Conservation (phyloP, 2,113 vertebrate genomes). For the Elephas maximus region DNA sequence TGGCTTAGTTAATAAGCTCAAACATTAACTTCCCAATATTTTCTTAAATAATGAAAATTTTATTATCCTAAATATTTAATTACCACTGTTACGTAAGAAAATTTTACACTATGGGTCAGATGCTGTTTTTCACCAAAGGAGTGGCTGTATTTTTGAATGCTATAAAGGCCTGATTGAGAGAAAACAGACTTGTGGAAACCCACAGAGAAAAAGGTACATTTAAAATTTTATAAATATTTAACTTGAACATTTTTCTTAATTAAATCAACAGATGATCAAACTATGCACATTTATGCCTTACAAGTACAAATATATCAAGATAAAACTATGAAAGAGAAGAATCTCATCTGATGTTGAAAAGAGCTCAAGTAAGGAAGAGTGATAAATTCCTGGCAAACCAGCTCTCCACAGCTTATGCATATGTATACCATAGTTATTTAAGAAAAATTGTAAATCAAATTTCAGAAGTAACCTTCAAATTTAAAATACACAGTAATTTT, state of each 20-base stretch:
- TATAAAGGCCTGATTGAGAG: not conserved
- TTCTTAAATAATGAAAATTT: slow-evolving; percentile 24
- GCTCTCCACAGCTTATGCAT: not conserved
- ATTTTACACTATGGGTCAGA: not conserved
- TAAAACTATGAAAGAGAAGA: not conserved
- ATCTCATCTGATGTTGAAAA: not conserved
- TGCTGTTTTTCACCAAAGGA: slow-evolving; percentile 15
- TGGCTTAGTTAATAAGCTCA: not conserved
- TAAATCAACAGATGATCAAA: not conserved
- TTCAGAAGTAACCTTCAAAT: slow-evolving; percentile 36
- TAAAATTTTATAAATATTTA: slow-evolving; percentile 38
- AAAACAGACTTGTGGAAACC: slow-evolving; percentile 29
- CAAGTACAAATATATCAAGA: not conserved
- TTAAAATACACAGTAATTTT: not conserved
- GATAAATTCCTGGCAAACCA: not conserved
- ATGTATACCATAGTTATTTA: not conserved
- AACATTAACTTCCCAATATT: not conserved
- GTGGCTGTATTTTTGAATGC: not conserved
- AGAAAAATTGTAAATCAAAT: slow-evolving; percentile 29
- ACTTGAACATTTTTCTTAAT: not conserved
- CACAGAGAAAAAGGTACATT: slow-evolving; percentile 5
- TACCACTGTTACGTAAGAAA: not conserved
- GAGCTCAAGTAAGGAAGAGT: not conserved
- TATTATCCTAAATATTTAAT: slow-evolving; percentile 32
- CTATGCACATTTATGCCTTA: not conserved